Percentiles rank a stretch among this genome's conserved stretches.
Evolutionary conservation across 2,888 invertebrate genomes (phyloP).

Genomic region (Macaria liturata): DNA sequence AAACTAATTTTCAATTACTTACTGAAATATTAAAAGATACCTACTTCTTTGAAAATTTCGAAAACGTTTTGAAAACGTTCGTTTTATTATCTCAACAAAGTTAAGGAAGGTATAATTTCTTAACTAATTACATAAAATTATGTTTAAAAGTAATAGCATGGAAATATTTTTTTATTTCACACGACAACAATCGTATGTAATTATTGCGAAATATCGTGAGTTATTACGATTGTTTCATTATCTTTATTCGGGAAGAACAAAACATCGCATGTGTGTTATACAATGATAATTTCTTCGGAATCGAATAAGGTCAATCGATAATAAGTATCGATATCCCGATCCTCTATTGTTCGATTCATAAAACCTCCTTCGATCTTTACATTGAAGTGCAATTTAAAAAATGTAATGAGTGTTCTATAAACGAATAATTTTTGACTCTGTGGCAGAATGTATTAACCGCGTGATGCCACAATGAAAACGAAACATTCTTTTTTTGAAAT

Average conservation of each 20-base stretch:
- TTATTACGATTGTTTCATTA: slow-evolving; percentile 30
- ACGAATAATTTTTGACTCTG: slow-evolving; percentile 22
- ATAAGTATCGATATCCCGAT: slow-evolving; percentile 41
- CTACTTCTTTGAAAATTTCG: no score
- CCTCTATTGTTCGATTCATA: slow-evolving; percentile 56
- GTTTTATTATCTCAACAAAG: no score
- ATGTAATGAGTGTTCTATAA: slow-evolving; percentile 27
- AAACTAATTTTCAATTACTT: no score
- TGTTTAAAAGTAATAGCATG: slow-evolving; percentile 3
- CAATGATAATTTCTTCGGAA: slow-evolving; percentile 30
- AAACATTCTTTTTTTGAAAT: slow-evolving; percentile 40
- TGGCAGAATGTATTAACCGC: slow-evolving; percentile 25
- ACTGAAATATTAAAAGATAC: slow-evolving; percentile 22
- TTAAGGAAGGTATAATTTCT: no score
- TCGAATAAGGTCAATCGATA: slow-evolving; percentile 27
- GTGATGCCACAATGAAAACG: slow-evolving; percentile 24
- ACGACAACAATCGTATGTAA: slow-evolving; percentile 25
- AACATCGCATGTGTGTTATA: slow-evolving; percentile 29
- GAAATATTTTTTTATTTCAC: slow-evolving; percentile 2
- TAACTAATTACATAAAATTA: neutral
- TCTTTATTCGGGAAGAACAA: slow-evolving; percentile 33
- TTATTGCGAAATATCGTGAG: slow-evolving; percentile 35
- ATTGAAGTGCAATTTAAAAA: slow-evolving; percentile 35
- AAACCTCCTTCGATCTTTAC: slow-evolving; percentile 31
- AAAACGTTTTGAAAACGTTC: no score